These are phyloP conservation scores for Recurvirostra avosetta DNA, from an alignment of 2,113 vertebrate species.

Conservation along the genomic window DNA sequence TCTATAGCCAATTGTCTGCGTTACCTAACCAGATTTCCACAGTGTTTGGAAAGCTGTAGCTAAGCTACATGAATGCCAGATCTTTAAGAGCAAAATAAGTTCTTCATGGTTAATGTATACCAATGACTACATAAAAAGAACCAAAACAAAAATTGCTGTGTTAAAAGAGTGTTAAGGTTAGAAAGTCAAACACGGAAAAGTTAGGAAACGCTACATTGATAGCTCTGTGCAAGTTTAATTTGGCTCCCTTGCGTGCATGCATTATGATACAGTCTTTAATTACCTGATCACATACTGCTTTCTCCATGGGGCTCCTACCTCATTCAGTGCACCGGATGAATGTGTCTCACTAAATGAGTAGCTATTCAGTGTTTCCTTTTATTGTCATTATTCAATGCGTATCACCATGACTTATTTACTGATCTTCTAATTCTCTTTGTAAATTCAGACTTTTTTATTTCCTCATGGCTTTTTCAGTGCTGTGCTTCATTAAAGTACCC, in stretches of 20 bases:
- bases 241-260: constrained; percentile 33
- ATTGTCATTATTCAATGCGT: background rate
- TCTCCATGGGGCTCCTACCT: constrained; percentile 28
- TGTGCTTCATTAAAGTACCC: background rate
- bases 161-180: background rate
- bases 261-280: constrained; percentile 54
- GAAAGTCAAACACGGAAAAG: background rate
- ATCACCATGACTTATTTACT: constrained; percentile 55
- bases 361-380: constrained; percentile 29
- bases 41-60: background rate
- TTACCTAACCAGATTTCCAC: background rate
- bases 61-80: background rate
- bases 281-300: constrained; percentile 29
- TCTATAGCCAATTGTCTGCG: background rate
- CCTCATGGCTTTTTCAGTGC: background rate
- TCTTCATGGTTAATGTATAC: background rate
- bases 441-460: constrained; percentile 32
- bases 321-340: constrained; percentile 7
- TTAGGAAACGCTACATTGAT: background rate
- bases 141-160: background rate
- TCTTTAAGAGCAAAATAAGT: background rate
- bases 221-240: constrained; percentile 41
- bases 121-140: background rate
- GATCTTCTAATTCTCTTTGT: constrained; percentile 43
- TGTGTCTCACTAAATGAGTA: constrained; percentile 20